Percentiles rank a stretch among this genome's conserved stretches.
phyloP scores from a whole-genome alignment of 1,140 invertebrate genomes.

The Megathymus violae region DNA sequence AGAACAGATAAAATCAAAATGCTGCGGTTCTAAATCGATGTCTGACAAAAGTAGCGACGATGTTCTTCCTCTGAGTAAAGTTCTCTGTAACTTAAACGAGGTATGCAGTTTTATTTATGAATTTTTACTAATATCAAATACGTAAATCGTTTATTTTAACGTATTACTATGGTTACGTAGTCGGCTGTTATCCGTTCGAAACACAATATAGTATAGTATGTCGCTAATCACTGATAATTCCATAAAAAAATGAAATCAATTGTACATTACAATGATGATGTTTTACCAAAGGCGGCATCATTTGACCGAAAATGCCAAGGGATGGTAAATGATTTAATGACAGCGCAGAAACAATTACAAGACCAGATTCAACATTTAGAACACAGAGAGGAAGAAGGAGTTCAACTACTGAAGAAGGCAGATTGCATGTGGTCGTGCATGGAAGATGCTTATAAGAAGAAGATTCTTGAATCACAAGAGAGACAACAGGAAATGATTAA shows the following conservation, averaged over 20 bases:
- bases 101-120: conserved; percentile 44
- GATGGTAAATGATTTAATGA: conserved; percentile 51
- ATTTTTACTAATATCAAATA: background rate
- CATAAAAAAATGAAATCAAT: too few relatives aligned
- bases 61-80: conserved; percentile 55
- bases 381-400: conserved; percentile 56
- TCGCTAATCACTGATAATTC: too few relatives aligned
- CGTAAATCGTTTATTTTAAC: too few relatives aligned
- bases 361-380: conserved; percentile 62
- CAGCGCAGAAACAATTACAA: conserved; percentile 53
- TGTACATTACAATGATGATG: too few relatives aligned
- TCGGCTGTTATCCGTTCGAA: too few relatives aligned
- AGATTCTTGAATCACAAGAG: conserved; percentile 57
- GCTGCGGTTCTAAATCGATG: conserved; percentile 37
- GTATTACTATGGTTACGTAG: too few relatives aligned
- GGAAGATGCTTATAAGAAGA: conserved; percentile 68
- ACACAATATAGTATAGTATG: too few relatives aligned
- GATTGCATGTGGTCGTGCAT: conserved; percentile 73
- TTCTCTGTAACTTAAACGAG: conserved; percentile 61
- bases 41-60: conserved; percentile 27
- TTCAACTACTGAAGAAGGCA: conserved; percentile 58
- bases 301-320: conserved; percentile 60
- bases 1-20: conserved; percentile 28
- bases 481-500: conserved; percentile 54
- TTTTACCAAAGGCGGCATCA: conserved; percentile 67